Conservation (phyloP, 2,797 vertebrate genomes). For the Premnoplex brunnescens region DNA sequence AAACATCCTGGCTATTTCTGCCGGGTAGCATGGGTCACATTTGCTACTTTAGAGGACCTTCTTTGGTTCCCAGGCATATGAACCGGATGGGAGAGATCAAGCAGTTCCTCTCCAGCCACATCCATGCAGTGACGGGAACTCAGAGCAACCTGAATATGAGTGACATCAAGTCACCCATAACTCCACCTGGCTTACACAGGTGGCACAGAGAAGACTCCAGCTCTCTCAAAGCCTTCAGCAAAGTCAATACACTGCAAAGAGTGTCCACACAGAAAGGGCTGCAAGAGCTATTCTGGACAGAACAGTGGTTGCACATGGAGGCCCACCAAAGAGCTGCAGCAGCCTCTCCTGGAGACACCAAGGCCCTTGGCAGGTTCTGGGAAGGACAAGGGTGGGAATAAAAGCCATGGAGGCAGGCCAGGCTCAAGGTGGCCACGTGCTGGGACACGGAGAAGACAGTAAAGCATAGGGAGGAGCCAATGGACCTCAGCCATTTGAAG, state of each 20-base stretch:
- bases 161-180: background rate
- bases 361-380: background rate
- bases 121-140: fast-evolving
- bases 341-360: background rate
- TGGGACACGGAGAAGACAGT: background rate
- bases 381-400: background rate
- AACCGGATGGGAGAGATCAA: background rate
- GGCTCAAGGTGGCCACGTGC: background rate
- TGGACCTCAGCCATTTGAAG: background rate
- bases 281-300: background rate
- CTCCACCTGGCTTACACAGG: background rate
- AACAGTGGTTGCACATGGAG: background rate
- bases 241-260: background rate
- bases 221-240: background rate
- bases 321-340: background rate
- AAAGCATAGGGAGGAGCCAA: background rate
- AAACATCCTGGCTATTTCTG: background rate
- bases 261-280: background rate
- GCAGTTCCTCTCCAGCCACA: background rate
- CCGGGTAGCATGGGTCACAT: background rate
- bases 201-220: background rate
- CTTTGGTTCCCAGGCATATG: background rate
- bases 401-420: background rate
- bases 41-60: background rate
- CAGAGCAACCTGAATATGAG: background rate